Evolutionary conservation across 2,888 invertebrate species (phyloP), one percentile per base, ranked within the genome.

Genomic region (Erebia ligea): DNA sequence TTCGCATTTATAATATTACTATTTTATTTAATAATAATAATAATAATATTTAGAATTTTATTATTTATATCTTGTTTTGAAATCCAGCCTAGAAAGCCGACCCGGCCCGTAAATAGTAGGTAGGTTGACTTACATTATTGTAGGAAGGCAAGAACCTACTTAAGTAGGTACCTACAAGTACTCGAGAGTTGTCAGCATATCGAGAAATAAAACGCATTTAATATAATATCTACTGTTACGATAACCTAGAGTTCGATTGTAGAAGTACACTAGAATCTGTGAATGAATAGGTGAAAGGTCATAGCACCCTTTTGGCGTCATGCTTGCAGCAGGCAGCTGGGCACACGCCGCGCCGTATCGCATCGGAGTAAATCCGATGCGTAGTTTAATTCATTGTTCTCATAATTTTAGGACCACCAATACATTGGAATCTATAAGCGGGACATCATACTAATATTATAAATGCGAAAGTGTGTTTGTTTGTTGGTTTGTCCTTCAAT

Each of bases 241-340:
- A 75, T 75, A 75, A 75, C 75, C 74, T 63, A 57, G 10, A 61
- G 54, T 57, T 66, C 62, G 70, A 64, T 75, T 69, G 71, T 72
- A 66, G 56, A 59, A 72, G 73, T 74, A 63, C 68, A 68, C 68
- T 68, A 74, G 69, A 79, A 81, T 81, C 80, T 80, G 76, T 84
- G 84, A 84, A 84, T 84, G 84, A 80, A 81, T 78, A 73, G 75
- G 75, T 71, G 74, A 78, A 56, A 73, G 81, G 79, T 81, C 81
- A 76, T 72, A 79, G 73, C 77, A 79, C 79, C 79, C 80, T 78
- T 72, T 69, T 77, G 78, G 79, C 79, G 80, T 78, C 77, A 79
- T 65, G 64, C 63, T 66, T 71, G 73, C 80, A 80, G 78, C 79
- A 56, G 80, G 78, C 76, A 72, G 62, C 74, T 74, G 73, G 72